Evolutionary conservation across 1,140 invertebrate species (phyloP), one percentile per base, ranked within the genome.

Genomic region (Drosophila erecta): DNA sequence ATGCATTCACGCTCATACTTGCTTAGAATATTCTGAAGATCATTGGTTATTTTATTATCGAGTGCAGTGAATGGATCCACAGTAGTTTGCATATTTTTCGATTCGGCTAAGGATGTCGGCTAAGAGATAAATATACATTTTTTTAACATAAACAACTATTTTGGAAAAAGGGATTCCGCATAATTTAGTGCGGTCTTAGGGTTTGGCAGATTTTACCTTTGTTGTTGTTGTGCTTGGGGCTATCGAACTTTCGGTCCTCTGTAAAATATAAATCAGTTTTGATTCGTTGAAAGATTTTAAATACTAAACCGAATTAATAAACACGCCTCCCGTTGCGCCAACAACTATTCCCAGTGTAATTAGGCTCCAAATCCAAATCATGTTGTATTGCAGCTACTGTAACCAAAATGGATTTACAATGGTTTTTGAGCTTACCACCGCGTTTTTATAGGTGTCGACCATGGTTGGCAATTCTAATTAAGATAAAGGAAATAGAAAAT

Each of bases 401-500:
- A 5, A 51, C 5, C 15, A 17, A 15, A 24, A 24, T 24, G 24
- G 24, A 4, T 35, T 35, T 35, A 20, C 4, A 51, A 20, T 51
- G 17, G 27, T 15, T 15, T 8, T 20, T 2, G 49, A 51, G 7
- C 49, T 14, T 12, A 51, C 2, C 27, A 11, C 10, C 6, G 49
- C 6, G 8, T 20, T 51, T 51, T 35, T 51, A 51, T 51, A 17
- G n/a, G 8, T 12, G 10, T 50, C 15, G 49, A 20, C 27, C 4
- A 4, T 15, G 24, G 12, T 10, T 27, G 8, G 47, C 35, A 35
- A 17, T 51, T 51, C 5, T 51, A 20, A 51, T 51, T 20, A 12
- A 51, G 49, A 51, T 51, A 51, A 35, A 20, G 15, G 10, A 17
- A 35, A 35, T 7, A 35, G 49, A 7, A 51, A 51, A 35, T 51